Conservation (phyloP, 2,888 invertebrate genomes). For the Drosophila paranaensis region DNA sequence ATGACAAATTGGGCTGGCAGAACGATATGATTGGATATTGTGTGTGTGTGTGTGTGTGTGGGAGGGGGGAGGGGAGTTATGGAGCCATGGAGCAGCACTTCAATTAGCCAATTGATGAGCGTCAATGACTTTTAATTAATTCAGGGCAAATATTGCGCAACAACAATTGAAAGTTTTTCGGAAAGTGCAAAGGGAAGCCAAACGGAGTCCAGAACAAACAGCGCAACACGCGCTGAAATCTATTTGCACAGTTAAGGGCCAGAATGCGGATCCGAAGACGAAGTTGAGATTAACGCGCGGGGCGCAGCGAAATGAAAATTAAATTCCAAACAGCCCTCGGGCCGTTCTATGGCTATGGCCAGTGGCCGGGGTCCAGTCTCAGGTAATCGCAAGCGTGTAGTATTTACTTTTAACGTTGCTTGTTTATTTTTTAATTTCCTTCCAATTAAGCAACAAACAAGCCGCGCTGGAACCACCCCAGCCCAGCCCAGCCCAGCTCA, state of each 20-base stretch:
- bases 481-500: not conserved
- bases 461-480: slow-evolving; percentile 18
- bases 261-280: slow-evolving; percentile 48
- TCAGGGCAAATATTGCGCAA: slow-evolving; percentile 67
- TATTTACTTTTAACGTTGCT: slow-evolving; percentile 76
- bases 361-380: slow-evolving; percentile 40
- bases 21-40: not conserved
- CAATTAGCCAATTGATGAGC: slow-evolving; percentile 60
- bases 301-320: slow-evolving; percentile 68
- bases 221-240: slow-evolving; percentile 65
- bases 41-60: too few relatives aligned
- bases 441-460: slow-evolving; percentile 82
- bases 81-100: slow-evolving; percentile 8
- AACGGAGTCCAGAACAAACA: slow-evolving; percentile 49
- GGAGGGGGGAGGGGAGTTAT: too few relatives aligned
- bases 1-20: slow-evolving; percentile 49
- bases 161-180: slow-evolving; percentile 53
- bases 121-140: slow-evolving; percentile 76
- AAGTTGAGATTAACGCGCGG: slow-evolving; percentile 72
- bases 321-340: slow-evolving; percentile 75
- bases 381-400: slow-evolving; percentile 75
- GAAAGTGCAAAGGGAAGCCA: slow-evolving; percentile 28
- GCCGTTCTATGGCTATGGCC: slow-evolving; percentile 16
- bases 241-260: slow-evolving; percentile 72
- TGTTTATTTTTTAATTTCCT: slow-evolving; percentile 81